Conservation (phyloP, 2,888 invertebrate genomes). For the Brachyptera risi region DNA sequence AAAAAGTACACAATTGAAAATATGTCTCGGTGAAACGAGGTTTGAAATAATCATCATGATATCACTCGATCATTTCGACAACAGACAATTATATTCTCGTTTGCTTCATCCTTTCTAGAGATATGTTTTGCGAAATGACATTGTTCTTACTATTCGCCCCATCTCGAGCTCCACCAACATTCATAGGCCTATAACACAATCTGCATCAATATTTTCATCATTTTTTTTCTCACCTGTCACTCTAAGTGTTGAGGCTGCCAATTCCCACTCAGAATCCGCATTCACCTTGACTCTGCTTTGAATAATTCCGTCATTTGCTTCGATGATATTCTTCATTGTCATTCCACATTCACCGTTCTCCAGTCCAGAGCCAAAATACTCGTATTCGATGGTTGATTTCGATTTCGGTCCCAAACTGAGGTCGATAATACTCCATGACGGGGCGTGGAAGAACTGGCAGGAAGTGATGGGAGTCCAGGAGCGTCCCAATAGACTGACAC, state of each 20-base stretch:
- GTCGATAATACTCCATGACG: not conserved
- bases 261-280: not conserved
- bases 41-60: too few species aligned
- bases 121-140: too few species aligned
- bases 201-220: too few species aligned
- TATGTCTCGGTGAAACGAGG: too few species aligned
- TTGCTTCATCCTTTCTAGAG: too few species aligned
- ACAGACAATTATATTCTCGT: too few species aligned
- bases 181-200: too few species aligned
- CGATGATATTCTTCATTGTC: not conserved
- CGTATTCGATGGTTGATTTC: too few species aligned
- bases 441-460: conserved; percentile 6
- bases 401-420: not conserved
- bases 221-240: conserved; percentile 13
- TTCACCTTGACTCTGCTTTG: not conserved
- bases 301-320: not conserved
- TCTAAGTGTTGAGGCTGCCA: not conserved
- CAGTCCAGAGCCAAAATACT: not conserved
- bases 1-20: too few species aligned
- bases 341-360: conserved; percentile 7
- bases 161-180: too few species aligned
- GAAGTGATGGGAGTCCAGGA: not conserved
- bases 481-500: not conserved
- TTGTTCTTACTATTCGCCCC: too few species aligned
- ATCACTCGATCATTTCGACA: too few species aligned